phyloP scores from a whole-genome alignment of 2,113 vertebrate genomes.

The Ancistrus triradiatus region DNA sequence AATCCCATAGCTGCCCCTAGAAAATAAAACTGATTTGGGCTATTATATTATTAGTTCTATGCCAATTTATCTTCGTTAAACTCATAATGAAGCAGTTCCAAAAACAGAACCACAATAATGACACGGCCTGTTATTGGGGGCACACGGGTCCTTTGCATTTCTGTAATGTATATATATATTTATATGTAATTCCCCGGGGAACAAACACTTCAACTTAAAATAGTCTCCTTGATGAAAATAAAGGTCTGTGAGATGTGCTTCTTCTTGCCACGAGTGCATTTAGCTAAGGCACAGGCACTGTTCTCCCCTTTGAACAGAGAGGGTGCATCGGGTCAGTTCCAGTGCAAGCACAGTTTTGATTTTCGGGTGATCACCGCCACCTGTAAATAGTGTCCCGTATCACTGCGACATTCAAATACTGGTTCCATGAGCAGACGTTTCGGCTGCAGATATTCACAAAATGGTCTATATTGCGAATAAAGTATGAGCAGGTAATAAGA shows the following conservation, averaged over 20 bases:
- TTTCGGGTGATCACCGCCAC: conserved; percentile 25
- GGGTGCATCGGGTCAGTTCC: conserved; percentile 74
- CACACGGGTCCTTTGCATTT: conserved; percentile 18
- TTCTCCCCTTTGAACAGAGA: conserved; percentile 91
- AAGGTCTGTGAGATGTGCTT: conserved; percentile 86
- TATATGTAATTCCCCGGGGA: background rate
- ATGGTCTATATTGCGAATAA: background rate
- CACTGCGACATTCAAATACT: background rate
- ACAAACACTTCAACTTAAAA: conserved; percentile 53
- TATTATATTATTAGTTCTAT: too few species aligned
- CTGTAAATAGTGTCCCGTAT: conserved; percentile 1
- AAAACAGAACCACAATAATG: background rate
- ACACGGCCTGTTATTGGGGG: background rate
- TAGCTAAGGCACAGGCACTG: conserved; percentile 97
- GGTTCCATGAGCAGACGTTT: background rate
- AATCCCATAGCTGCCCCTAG: conserved; percentile 3
- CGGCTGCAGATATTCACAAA: background rate
- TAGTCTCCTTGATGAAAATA: conserved; percentile 54
- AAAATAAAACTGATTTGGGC: conserved; percentile 13
- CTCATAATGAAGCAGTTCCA: background rate
- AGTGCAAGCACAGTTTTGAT: conserved; percentile 40
- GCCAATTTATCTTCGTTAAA: background rate
- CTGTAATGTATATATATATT: background rate
- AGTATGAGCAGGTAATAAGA: background rate
- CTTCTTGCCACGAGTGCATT: conserved; percentile 95